phyloP scores from a whole-genome alignment of 2,113 vertebrate genomes.

The Leiothrix lutea region DNA sequence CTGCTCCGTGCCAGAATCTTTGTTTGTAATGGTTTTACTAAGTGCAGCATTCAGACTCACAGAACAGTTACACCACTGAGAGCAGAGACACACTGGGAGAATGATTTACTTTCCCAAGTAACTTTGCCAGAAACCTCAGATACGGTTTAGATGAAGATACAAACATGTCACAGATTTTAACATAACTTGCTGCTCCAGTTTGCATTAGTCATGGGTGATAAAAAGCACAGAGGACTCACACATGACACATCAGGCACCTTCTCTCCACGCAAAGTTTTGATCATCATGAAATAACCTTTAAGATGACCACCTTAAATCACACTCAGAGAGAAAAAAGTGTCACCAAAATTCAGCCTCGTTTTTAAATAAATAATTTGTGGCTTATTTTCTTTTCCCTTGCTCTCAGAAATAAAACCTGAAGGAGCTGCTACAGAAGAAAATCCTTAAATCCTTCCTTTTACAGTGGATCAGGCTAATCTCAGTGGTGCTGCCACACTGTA shows the following conservation, averaged over 20 bases:
- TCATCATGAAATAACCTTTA: not conserved
- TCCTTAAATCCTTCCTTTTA: slow-evolving; percentile 9
- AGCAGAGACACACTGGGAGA: not conserved
- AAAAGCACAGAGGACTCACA: not conserved
- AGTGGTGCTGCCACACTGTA: not conserved
- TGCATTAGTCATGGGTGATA: not conserved
- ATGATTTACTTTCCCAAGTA: slow-evolving; percentile 23
- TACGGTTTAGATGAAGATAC: slow-evolving; percentile 36
- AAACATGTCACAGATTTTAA: slow-evolving; percentile 10
- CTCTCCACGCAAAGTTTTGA: not conserved
- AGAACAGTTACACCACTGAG: slow-evolving; percentile 7
- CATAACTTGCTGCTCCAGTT: not conserved
- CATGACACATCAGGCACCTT: not conserved
- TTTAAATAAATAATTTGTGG: not conserved
- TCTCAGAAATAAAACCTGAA: not conserved
- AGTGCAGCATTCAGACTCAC: not conserved
- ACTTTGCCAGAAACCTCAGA: slow-evolving; percentile 36
- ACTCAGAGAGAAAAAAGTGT: not conserved
- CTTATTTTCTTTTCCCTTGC: not conserved
- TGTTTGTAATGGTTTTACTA: slow-evolving; percentile 32
- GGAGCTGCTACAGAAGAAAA: not conserved
- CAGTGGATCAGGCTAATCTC: not conserved
- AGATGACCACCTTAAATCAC: not conserved
- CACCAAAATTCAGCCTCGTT: not conserved
- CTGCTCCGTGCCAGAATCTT: not conserved